Percentiles rank a stretch among this genome's conserved stretches.
phyloP scores from a whole-genome alignment of 1,140 invertebrate species.

The Neodiprion pinetum region DNA sequence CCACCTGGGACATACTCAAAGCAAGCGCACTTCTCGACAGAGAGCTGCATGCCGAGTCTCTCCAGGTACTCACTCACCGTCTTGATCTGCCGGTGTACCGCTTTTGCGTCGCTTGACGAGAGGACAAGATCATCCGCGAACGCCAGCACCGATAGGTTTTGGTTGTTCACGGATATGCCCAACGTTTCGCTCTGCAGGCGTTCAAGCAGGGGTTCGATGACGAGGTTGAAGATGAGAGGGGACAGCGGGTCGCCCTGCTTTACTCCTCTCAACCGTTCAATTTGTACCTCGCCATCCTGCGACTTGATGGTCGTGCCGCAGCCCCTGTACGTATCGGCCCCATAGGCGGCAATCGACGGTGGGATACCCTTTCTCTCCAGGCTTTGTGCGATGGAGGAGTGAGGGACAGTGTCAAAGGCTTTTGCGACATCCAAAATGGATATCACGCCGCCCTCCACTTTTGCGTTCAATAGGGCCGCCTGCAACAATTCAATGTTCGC shows the following conservation, averaged over 20 bases:
- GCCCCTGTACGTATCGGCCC: neutral
- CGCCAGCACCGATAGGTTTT: slow-evolving; percentile 30
- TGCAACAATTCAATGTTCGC: neutral
- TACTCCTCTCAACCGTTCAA: slow-evolving; percentile 42
- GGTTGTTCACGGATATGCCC: neutral
- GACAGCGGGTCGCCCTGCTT: slow-evolving; percentile 54
- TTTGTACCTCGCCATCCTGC: neutral
- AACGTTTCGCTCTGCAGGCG: slow-evolving; percentile 20
- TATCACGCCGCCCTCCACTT: neutral
- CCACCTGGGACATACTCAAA: slow-evolving; percentile 24
- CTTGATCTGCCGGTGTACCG: slow-evolving; percentile 24
- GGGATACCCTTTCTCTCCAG: neutral
- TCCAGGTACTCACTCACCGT: slow-evolving; percentile 24
- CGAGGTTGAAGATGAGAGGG: slow-evolving; percentile 49
- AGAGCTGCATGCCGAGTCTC: slow-evolving; percentile 23
- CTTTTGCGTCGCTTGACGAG: slow-evolving; percentile 20
- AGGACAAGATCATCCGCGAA: slow-evolving; percentile 50
- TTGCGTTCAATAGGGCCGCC: neutral
- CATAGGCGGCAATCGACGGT: neutral
- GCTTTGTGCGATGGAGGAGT: neutral
- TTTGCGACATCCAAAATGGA: slow-evolving; percentile 27
- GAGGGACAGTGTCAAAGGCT: slow-evolving; percentile 36
- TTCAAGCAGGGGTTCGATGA: slow-evolving; percentile 40
- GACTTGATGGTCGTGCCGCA: neutral
- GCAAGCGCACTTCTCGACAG: slow-evolving; percentile 32